phyloP scores from a whole-genome alignment of 2,888 invertebrate genomes.

The Zaprionus lineosus region DNA sequence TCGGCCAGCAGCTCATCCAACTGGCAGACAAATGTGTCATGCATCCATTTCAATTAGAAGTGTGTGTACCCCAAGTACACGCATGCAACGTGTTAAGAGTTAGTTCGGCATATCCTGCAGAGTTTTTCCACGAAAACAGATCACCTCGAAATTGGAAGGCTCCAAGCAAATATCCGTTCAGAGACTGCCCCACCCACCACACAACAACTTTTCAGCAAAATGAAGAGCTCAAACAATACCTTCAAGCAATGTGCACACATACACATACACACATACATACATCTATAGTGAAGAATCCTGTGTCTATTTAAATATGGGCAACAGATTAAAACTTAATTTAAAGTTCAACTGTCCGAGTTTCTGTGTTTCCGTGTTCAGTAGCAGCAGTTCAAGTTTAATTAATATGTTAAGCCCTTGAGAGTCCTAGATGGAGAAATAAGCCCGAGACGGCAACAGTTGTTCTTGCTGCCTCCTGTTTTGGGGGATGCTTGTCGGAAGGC shows the following conservation, averaged over 20 bases:
- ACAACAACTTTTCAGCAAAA: too few relatives aligned
- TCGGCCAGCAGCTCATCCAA: slow-evolving; percentile 18
- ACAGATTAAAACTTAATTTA: slow-evolving; percentile 76
- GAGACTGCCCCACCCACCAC: too few relatives aligned
- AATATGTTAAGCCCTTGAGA: slow-evolving; percentile 70
- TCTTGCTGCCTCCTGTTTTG: slow-evolving; percentile 17
- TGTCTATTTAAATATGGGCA: slow-evolving; percentile 66
- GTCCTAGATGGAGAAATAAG: slow-evolving; percentile 57
- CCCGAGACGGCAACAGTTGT: slow-evolving; percentile 24
- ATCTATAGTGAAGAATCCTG: not conserved
- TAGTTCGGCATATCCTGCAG: too few relatives aligned
- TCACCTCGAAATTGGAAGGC: too few relatives aligned
- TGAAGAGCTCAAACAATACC: too few relatives aligned
- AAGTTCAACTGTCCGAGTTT: slow-evolving; percentile 56
- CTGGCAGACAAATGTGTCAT: not conserved
- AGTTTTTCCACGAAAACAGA: too few relatives aligned
- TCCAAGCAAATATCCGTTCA: too few relatives aligned
- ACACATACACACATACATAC: slow-evolving; percentile 3
- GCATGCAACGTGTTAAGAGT: too few relatives aligned
- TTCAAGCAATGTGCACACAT: not conserved
- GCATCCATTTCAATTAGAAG: slow-evolving; percentile 24
- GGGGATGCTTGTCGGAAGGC: slow-evolving; percentile 13
- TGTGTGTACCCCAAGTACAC: too few relatives aligned
- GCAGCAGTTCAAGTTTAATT: slow-evolving; percentile 74
- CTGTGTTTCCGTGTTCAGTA: slow-evolving; percentile 51